Conservation (phyloP, 2,113 vertebrate species). For the Xenopus laevis region DNA sequence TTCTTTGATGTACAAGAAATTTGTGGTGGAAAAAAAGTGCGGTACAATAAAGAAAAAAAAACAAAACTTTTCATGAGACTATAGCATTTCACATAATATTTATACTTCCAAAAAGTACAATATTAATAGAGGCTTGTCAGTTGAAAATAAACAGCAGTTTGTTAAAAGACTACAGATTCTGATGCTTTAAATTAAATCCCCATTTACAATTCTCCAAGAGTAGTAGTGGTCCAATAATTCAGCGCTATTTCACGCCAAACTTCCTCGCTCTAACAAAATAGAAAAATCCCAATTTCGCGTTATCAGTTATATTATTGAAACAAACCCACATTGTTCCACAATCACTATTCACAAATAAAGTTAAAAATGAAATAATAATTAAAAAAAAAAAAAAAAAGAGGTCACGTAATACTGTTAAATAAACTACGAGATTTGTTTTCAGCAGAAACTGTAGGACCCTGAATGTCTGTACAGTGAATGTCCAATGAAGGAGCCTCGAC, state of each 20-base stretch:
- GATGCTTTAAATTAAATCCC: conserved; percentile 64
- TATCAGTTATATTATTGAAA: conserved; percentile 77
- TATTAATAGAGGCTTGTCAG: conserved; percentile 89
- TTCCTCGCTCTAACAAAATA: conserved; percentile 65
- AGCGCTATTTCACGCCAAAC: conserved; percentile 67
- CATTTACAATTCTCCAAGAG: conserved; percentile 74
- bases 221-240: conserved; percentile 79
- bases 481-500: conserved; percentile 68
- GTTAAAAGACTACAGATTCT: conserved; percentile 71
- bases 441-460: conserved; percentile 80
- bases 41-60: conserved; percentile 59
- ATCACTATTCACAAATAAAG: conserved; percentile 91
- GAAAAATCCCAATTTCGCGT: conserved; percentile 62
- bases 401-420: conserved; percentile 95
- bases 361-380: conserved; percentile 86
- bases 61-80: conserved; percentile 60
- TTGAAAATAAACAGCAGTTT: conserved; percentile 80
- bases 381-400: conserved; percentile 50
- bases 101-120: conserved; percentile 84
- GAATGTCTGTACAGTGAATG: conserved; percentile 75
- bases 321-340: conserved; percentile 84
- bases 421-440: conserved; percentile 79
- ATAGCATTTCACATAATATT: conserved; percentile 78
- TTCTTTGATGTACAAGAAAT: conserved; percentile 25
- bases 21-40: conserved; percentile 49